Evolutionary conservation across 1,140 invertebrate species (phyloP).

Genomic region (Bombus turneri): DNA sequence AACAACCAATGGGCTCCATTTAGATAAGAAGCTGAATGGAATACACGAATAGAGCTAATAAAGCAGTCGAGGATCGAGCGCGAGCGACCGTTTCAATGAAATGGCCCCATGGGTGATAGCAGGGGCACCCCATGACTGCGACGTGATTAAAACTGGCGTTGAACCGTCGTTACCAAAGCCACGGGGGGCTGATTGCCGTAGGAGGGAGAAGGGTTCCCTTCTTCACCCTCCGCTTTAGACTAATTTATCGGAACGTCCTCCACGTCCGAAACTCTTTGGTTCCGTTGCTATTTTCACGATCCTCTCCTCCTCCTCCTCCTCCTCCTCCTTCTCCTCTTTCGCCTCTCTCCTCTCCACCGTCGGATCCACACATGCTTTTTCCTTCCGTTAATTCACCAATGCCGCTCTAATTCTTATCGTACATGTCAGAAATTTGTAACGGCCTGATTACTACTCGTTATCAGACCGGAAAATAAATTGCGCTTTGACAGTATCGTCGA

Average conservation of each 20-base stretch:
- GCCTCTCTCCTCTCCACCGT: too few species aligned
- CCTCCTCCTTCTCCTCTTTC: too few species aligned
- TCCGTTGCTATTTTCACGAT: neutral
- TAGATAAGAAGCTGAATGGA: conserved; percentile 37
- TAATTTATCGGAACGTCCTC: conserved; percentile 81
- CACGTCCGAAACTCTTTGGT: conserved; percentile 46
- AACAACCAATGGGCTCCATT: neutral
- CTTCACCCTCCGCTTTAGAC: conserved; percentile 66
- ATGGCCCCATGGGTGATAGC: conserved; percentile 70
- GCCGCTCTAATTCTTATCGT: conserved; percentile 20
- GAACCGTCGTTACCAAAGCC: conserved; percentile 71
- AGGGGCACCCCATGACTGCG: conserved; percentile 53
- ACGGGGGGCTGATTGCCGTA: conserved; percentile 80
- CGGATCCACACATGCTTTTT: neutral
- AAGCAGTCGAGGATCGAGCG: conserved; percentile 59
- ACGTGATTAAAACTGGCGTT: conserved; percentile 80
- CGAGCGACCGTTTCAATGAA: conserved; percentile 74
- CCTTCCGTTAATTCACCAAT: neutral
- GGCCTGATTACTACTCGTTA: conserved; percentile 21
- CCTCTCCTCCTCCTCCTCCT: neutral
- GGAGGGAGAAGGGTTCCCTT: conserved; percentile 62
- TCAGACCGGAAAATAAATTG: conserved; percentile 36
- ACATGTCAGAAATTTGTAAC: conserved; percentile 16
- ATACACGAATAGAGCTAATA: conserved; percentile 56
- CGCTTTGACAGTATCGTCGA: conserved; percentile 49